Conservation (phyloP, 2,113 vertebrate species). For the Myotis brandtii region DNA sequence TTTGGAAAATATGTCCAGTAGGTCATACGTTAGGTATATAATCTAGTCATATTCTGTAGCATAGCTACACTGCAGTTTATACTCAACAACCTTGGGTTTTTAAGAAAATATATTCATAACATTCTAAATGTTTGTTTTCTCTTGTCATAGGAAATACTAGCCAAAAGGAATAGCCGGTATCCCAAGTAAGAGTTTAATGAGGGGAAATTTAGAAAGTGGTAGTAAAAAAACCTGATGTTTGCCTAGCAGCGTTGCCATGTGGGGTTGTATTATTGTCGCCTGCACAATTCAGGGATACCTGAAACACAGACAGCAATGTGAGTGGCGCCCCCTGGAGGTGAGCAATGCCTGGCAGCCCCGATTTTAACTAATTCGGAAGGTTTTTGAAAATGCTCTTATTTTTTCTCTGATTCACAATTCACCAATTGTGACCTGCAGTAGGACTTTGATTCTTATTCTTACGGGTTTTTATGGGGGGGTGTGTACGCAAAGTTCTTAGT, state of each 20-base stretch:
- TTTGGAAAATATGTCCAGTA: conserved; percentile 73
- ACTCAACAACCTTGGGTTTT: conserved; percentile 39
- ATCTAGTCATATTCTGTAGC: conserved; percentile 54
- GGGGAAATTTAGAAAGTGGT: conserved; percentile 44
- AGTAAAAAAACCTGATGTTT: not conserved
- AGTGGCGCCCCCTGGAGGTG: not conserved
- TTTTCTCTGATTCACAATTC: conserved; percentile 15
- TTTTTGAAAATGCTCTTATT: conserved; percentile 20
- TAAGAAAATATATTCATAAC: conserved; percentile 54
- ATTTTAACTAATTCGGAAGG: not conserved
- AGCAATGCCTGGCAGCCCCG: not conserved
- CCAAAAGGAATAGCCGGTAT: conserved; percentile 47
- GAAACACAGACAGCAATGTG: not conserved
- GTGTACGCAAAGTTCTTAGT: not conserved
- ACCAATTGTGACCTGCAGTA: not conserved
- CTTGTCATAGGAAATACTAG: conserved; percentile 55
- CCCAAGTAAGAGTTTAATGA: conserved; percentile 48
- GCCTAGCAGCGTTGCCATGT: not conserved
- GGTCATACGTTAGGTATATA: conserved; percentile 59
- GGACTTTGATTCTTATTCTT: not conserved
- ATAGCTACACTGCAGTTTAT: conserved; percentile 24
- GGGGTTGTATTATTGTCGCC: not conserved
- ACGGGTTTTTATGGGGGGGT: not conserved
- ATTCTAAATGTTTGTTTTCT: conserved; percentile 55
- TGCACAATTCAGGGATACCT: not conserved